These are phyloP conservation scores for Danaus melanippus DNA, from an alignment of 1,140 invertebrate species.

Conservation along the genomic window DNA sequence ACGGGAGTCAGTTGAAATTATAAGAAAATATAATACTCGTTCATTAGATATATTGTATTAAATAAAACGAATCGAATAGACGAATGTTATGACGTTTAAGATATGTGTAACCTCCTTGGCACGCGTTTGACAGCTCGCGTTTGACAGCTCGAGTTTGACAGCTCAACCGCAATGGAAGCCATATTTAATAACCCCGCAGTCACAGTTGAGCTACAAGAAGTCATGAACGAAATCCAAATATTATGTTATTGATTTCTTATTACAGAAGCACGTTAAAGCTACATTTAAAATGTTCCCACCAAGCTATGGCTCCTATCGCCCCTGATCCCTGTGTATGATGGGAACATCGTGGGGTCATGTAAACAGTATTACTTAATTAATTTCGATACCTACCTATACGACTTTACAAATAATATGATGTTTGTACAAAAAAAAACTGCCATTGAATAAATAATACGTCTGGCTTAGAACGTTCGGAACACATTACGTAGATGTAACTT, in stretches of 20 bases:
- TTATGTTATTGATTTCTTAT: background rate
- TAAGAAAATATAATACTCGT: constrained; percentile 12
- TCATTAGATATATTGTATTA: constrained; percentile 9
- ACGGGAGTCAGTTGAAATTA: constrained; percentile 15
- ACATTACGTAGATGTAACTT: constrained; percentile 44
- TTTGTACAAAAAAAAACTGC: constrained; percentile 29
- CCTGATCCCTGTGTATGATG: constrained; percentile 19
- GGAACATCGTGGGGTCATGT: constrained; percentile 41
- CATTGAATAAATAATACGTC: constrained; percentile 25
- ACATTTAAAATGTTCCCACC: constrained; percentile 28
- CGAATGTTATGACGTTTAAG: background rate
- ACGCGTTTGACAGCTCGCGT: no score
- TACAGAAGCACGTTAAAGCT: constrained; percentile 1
- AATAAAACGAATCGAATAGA: constrained; percentile 6
- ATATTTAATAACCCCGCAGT: background rate
- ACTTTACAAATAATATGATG: constrained; percentile 17
- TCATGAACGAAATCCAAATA: no score
- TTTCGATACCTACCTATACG: constrained; percentile 50
- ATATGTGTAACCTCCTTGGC: background rate
- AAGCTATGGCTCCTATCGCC: constrained; percentile 31
- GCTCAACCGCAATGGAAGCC: constrained; percentile 6
- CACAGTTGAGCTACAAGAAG: no score
- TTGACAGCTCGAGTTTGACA: background rate
- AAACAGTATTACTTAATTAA: constrained; percentile 70
- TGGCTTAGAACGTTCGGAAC: constrained; percentile 38